These are phyloP conservation scores for Cydia splendana DNA, from an alignment of 1,140 invertebrate genomes.

Conservation along the genomic window DNA sequence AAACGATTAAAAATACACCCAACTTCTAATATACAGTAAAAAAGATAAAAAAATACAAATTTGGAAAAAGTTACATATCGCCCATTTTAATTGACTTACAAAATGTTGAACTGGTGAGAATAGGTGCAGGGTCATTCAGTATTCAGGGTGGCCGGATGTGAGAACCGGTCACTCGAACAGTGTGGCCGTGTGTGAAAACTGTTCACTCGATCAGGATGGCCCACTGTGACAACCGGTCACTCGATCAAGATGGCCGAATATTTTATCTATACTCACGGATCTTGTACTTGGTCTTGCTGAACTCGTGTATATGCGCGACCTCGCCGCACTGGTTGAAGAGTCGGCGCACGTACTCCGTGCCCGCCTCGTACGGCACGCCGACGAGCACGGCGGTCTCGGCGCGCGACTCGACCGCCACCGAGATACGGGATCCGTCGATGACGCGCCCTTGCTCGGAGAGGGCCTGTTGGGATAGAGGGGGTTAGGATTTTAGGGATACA, in stretches of 20 bases:
- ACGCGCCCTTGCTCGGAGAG: conserved; percentile 65
- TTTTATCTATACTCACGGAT: conserved; percentile 58
- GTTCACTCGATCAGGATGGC: not conserved
- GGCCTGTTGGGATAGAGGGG: conserved; percentile 50
- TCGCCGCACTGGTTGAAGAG: conserved; percentile 72
- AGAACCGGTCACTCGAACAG: not conserved
- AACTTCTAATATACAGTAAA: too few relatives aligned
- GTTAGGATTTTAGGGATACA: not conserved
- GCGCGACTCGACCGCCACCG: conserved; percentile 68
- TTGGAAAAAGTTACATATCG: too few relatives aligned
- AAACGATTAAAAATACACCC: too few relatives aligned
- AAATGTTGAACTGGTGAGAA: too few relatives aligned
- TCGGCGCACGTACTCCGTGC: conserved; percentile 67
- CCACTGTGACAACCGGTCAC: not conserved
- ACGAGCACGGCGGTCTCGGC: conserved; percentile 71
- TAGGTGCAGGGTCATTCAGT: too few relatives aligned
- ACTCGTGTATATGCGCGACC: conserved; percentile 72
- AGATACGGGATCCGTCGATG: conserved; percentile 61
- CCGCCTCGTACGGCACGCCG: conserved; percentile 72
- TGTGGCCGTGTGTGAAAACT: too few relatives aligned
- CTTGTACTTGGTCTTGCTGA: conserved; percentile 77
- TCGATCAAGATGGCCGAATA: not conserved
- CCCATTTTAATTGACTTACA: too few relatives aligned
- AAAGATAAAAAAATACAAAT: too few relatives aligned
- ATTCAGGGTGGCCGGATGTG: not conserved